phyloP scores from a whole-genome alignment of 1,140 invertebrate species.

The Octopus sinensis region DNA sequence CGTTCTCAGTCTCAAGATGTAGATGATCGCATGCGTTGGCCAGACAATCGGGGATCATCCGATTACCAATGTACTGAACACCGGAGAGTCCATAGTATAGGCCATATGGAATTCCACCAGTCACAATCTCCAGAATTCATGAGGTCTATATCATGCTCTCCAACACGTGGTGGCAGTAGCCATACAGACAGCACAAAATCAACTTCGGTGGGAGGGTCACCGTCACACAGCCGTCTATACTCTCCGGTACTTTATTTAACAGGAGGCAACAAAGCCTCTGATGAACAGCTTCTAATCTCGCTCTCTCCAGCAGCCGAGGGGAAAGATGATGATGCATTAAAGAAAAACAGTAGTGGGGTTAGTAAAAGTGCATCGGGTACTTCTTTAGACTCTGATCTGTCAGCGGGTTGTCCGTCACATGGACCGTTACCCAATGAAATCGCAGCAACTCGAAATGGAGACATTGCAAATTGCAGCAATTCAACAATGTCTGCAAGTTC shows the following conservation, averaged over 20 bases:
- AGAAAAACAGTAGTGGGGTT: conserved; percentile 5
- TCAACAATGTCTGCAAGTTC: conserved; percentile 47
- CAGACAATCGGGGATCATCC: neutral
- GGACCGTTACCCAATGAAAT: conserved; percentile 31
- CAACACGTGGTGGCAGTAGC: conserved; percentile 25
- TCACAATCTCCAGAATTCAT: conserved; percentile 33
- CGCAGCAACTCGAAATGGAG: conserved; percentile 30
- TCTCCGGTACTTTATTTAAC: conserved; percentile 33
- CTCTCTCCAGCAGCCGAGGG: neutral
- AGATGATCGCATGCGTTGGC: conserved; percentile 12
- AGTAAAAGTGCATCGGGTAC: conserved; percentile 42
- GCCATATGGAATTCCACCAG: conserved; percentile 42
- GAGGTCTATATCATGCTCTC: conserved; percentile 43
- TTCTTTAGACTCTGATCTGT: conserved; percentile 48
- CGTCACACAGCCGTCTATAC: conserved; percentile 30
- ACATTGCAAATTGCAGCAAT: conserved; percentile 42
- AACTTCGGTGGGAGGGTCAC: neutral
- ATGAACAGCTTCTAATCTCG: conserved; percentile 9
- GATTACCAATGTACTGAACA: conserved; percentile 41
- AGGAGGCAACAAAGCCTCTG: conserved; percentile 6
- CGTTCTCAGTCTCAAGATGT: conserved; percentile 12
- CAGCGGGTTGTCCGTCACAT: conserved; percentile 45
- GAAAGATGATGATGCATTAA: neutral
- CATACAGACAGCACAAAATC: conserved; percentile 6
- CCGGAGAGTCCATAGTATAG: conserved; percentile 48